Evolutionary conservation across 2,797 vertebrate genomes (phyloP).

Genomic region (Phylloscopus collybita): DNA sequence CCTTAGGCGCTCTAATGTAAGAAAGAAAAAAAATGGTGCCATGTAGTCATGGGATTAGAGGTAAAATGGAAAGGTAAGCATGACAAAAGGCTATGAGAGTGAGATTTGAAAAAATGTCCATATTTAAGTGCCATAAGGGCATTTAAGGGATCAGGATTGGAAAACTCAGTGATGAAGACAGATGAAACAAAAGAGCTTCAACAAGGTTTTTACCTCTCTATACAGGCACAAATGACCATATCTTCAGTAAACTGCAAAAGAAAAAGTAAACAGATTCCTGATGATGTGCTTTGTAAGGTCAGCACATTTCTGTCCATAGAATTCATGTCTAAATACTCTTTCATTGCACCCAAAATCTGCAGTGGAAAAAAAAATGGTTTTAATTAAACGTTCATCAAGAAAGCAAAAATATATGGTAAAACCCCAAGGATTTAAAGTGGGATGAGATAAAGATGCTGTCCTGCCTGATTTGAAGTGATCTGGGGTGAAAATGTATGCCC

Average conservation of each 20-base stretch:
- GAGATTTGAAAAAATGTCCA: background rate
- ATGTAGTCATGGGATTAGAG: background rate
- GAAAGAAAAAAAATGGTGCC: background rate
- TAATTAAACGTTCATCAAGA: background rate
- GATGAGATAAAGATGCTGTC: background rate
- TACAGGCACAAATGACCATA: background rate
- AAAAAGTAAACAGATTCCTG: background rate
- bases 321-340: background rate
- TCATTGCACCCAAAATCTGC: background rate
- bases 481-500: background rate
- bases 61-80: background rate
- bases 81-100: background rate
- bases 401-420: background rate
- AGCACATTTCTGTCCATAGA: background rate
- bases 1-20: background rate
- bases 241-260: background rate
- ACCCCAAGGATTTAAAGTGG: background rate
- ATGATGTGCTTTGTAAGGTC: background rate
- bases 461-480: background rate
- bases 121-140: background rate
- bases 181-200: background rate
- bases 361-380: background rate
- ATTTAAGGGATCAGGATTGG: background rate
- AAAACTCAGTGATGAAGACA: background rate
- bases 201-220: background rate